Evolutionary conservation across 2,113 vertebrate genomes (phyloP).

Genomic region (Salvelinus fontinalis): DNA sequence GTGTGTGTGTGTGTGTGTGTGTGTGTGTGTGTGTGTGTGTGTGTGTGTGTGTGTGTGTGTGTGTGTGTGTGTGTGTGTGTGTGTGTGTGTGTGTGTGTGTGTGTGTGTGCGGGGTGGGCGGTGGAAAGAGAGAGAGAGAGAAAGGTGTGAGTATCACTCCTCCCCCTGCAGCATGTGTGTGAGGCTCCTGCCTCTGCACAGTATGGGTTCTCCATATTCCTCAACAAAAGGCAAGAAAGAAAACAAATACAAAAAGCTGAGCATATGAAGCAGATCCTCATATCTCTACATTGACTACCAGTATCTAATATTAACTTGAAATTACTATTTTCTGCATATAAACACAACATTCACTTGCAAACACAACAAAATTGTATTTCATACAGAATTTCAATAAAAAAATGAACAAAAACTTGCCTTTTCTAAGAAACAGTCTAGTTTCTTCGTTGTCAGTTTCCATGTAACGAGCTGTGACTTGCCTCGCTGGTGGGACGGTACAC

Average conservation of each 20-base stretch:
- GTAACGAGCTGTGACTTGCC: conserved; percentile 8
- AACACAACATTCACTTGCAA: background rate
- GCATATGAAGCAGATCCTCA: background rate
- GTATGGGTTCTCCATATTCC: too few relatives aligned
- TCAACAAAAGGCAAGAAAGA: too few relatives aligned
- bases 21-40: too few relatives aligned
- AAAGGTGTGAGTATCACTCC: too few relatives aligned
- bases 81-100: too few relatives aligned
- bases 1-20: too few relatives aligned
- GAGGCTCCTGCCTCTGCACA: too few relatives aligned
- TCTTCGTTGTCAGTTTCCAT: conserved; percentile 16
- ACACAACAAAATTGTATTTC: background rate
- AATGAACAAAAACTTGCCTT: conserved; percentile 5
- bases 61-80: too few relatives aligned
- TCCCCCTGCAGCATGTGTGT: background rate
- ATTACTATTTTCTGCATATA: background rate
- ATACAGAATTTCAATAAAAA: background rate
- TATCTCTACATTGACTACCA: background rate
- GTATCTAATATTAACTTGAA: background rate
- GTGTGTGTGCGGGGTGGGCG: too few relatives aligned
- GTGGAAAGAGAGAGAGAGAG: too few relatives aligned
- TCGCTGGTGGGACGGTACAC: conserved; percentile 9
- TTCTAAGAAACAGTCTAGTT: conserved; percentile 11
- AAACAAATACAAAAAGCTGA: background rate
- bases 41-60: too few relatives aligned